Conservation (phyloP, 2,797 vertebrate species). For the Bradypodion ventrale region DNA sequence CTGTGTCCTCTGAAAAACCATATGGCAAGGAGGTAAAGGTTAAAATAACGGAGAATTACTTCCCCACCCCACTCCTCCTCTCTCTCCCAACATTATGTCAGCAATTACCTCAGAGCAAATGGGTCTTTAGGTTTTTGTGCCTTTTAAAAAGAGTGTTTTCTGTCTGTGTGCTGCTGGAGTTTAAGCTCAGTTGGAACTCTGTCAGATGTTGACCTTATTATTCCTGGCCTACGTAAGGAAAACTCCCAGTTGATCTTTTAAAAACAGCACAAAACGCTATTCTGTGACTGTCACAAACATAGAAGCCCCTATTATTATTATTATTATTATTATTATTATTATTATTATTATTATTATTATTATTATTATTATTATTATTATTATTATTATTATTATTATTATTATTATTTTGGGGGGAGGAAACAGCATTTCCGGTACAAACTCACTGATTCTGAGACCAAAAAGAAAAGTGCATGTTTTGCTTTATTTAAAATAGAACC, state of each 20-base stretch:
- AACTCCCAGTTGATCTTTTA: conserved; percentile 76
- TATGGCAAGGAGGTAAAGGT: conserved; percentile 49
- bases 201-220: conserved; percentile 78
- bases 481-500: conserved; percentile 60
- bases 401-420: conserved; percentile 73
- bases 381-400: too few relatives aligned
- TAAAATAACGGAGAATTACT: conserved; percentile 77
- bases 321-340: too few relatives aligned
- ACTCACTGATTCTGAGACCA: conserved; percentile 83
- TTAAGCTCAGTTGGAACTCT: conserved; percentile 73
- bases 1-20: conserved; percentile 62
- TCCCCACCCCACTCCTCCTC: conserved; percentile 6
- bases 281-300: conserved; percentile 77
- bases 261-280: too few relatives aligned
- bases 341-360: too few relatives aligned
- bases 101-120: conserved; percentile 79
- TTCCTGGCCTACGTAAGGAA: conserved; percentile 75
- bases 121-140: conserved; percentile 78
- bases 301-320: conserved; percentile 86
- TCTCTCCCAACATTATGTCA: conserved; percentile 78
- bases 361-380: too few relatives aligned
- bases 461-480: conserved; percentile 55
- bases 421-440: conserved; percentile 84
- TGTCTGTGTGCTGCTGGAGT: conserved; percentile 71
- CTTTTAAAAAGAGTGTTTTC: conserved; percentile 72